Evolutionary conservation across 1,140 invertebrate species (phyloP).

Genomic region (Aphidius ervi): DNA sequence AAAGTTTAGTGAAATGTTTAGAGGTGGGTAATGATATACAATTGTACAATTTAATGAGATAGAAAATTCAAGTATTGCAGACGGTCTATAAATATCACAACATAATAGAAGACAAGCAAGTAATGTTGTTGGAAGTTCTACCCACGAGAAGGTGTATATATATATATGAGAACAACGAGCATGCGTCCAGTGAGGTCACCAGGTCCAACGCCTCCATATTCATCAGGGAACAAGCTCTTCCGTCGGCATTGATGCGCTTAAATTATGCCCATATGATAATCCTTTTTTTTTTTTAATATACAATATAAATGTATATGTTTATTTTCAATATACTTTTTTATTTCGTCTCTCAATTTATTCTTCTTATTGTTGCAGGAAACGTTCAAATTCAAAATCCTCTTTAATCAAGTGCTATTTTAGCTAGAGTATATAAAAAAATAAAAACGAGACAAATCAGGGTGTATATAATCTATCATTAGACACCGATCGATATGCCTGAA

Average conservation of each 20-base stretch:
- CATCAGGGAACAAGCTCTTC: conserved; percentile 16
- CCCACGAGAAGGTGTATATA: neutral
- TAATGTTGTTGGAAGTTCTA: neutral
- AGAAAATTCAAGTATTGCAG: conserved; percentile 5
- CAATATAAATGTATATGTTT: neutral
- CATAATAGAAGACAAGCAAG: neutral
- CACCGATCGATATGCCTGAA: too few species aligned
- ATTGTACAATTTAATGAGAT: conserved; percentile 8
- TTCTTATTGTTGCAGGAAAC: too few species aligned
- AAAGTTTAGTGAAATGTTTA: neutral
- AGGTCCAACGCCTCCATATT: conserved; percentile 19
- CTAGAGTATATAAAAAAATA: too few species aligned
- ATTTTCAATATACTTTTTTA: neutral
- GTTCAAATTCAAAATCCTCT: too few species aligned
- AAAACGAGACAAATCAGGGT: too few species aligned
- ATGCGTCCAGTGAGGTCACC: conserved; percentile 2
- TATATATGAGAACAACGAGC: neutral
- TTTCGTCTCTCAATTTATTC: neutral
- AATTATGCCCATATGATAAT: conserved; percentile 1
- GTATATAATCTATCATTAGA: too few species aligned
- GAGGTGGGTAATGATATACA: conserved; percentile 5
- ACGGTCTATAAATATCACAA: conserved; percentile 10
- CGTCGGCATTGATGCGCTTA: neutral
- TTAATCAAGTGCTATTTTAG: neutral
- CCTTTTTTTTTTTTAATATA: neutral